These are phyloP conservation scores for Calameuta filiformis DNA, from an alignment of 2,888 invertebrate species.

Conservation along the genomic window DNA sequence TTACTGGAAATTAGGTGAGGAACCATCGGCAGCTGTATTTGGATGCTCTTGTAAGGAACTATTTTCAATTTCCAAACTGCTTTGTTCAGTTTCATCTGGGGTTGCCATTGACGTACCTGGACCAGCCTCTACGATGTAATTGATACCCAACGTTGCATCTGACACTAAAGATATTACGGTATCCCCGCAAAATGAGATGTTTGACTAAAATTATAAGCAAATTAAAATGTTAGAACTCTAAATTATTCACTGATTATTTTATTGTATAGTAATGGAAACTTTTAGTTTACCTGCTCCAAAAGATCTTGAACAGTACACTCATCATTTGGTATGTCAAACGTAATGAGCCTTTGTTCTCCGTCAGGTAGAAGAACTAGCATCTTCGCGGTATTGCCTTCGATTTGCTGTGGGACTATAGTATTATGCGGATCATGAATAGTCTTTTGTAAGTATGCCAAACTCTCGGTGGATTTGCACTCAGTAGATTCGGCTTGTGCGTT, in stretches of 20 bases:
- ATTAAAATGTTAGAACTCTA: slow-evolving; percentile 14
- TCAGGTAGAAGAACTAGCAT: slow-evolving; percentile 83
- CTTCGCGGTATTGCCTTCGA: slow-evolving; percentile 73
- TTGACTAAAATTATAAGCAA: slow-evolving; percentile 68
- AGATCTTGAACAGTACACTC: slow-evolving; percentile 86
- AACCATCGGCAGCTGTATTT: slow-evolving; percentile 20
- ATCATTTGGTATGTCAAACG: slow-evolving; percentile 84
- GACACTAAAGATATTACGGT: slow-evolving; percentile 81
- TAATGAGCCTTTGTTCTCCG: slow-evolving; percentile 84
- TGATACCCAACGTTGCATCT: slow-evolving; percentile 79
- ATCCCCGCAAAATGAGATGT: slow-evolving; percentile 76
- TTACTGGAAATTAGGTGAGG: slow-evolving; percentile 34
- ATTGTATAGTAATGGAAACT: background rate
- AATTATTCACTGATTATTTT: background rate
- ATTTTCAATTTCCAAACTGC: slow-evolving; percentile 10
- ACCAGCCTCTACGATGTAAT: slow-evolving; percentile 83
- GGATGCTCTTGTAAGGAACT: slow-evolving; percentile 18
- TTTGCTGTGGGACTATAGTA: slow-evolving; percentile 58
- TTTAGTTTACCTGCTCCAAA: slow-evolving; percentile 75
- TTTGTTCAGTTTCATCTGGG: background rate
- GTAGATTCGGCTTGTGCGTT: slow-evolving; percentile 33
- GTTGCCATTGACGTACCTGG: slow-evolving; percentile 25
- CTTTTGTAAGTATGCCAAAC: slow-evolving; percentile 54
- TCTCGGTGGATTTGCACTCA: slow-evolving; percentile 43
- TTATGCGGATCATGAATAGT: slow-evolving; percentile 54